Evolutionary conservation across 1,140 invertebrate genomes (phyloP).

Genomic region (Octopus sinensis): DNA sequence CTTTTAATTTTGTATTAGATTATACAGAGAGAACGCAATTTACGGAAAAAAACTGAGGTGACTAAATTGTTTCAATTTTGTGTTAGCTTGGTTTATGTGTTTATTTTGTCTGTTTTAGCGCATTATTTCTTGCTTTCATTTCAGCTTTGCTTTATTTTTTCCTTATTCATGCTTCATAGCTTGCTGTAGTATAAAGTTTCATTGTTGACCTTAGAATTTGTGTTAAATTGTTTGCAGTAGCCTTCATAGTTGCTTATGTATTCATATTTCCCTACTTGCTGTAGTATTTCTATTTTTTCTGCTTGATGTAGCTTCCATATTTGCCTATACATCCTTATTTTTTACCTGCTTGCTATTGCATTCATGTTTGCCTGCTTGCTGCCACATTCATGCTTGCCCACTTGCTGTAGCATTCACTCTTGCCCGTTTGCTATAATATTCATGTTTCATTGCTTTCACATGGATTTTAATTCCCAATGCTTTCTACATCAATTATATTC

Average conservation of each 20-base stretch:
- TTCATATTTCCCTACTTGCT: not conserved
- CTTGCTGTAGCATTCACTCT: not conserved
- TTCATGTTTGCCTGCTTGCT: not conserved
- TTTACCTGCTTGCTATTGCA: not conserved
- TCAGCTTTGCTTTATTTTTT: too few relatives aligned
- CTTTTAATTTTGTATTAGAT: not conserved
- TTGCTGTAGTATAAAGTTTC: too few relatives aligned
- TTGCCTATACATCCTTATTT: not conserved
- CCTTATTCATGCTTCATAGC: too few relatives aligned
- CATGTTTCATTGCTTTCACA: too few relatives aligned
- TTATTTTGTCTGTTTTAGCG: not conserved
- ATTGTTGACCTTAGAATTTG: too few relatives aligned
- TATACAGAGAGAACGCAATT: slow-evolving; percentile 1
- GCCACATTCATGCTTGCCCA: not conserved
- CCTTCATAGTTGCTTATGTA: not conserved
- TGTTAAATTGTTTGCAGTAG: too few relatives aligned
- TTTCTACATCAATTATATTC: too few relatives aligned
- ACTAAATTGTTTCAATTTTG: not conserved
- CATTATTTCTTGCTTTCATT: not conserved
- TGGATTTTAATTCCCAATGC: too few relatives aligned
- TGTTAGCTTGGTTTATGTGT: not conserved
- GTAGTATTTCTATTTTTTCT: not conserved
- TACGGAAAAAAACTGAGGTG: not conserved
- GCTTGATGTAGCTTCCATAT: not conserved
- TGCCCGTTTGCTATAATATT: not conserved